Percentiles rank a stretch among this genome's conserved stretches.
Conservation (phyloP, 2,113 vertebrate species). For the Oxyruncus cristatus region DNA sequence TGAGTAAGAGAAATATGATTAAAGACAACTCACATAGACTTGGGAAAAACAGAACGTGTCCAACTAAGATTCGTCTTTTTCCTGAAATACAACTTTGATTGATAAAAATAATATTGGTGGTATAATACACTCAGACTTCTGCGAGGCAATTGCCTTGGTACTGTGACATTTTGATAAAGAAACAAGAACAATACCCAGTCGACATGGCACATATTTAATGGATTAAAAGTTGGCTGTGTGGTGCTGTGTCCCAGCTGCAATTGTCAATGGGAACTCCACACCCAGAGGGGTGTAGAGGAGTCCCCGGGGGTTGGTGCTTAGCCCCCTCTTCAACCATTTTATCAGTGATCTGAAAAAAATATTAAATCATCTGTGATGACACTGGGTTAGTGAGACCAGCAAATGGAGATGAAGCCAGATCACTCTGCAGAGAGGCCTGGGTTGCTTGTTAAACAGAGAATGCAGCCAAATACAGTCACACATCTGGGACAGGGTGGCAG, state of each 20-base stretch:
- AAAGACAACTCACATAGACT: neutral
- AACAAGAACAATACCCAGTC: constrained; percentile 17
- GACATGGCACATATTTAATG: neutral
- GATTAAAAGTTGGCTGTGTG: constrained; percentile 20
- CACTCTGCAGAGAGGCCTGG: neutral
- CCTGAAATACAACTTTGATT: neutral
- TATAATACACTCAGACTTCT: neutral
- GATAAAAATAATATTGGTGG: neutral
- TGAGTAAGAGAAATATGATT: neutral
- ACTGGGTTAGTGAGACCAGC: neutral
- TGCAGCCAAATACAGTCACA: neutral
- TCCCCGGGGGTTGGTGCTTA: neutral
- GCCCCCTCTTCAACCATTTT: neutral
- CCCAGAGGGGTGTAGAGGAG: neutral
- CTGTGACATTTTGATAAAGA: neutral
- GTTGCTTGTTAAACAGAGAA: neutral
- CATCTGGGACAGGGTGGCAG: neutral
- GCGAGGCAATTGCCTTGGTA: neutral
- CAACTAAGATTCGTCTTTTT: neutral
- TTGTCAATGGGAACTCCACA: constrained; percentile 23
- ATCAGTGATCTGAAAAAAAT: constrained; percentile 47
- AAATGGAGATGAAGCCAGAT: neutral
- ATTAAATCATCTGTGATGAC: constrained; percentile 25
- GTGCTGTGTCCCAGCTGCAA: constrained; percentile 8
- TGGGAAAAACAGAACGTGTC: neutral